These are phyloP conservation scores for Hirtodrosophila duncani DNA, from an alignment of 2,888 invertebrate genomes.

Conservation along the genomic window DNA sequence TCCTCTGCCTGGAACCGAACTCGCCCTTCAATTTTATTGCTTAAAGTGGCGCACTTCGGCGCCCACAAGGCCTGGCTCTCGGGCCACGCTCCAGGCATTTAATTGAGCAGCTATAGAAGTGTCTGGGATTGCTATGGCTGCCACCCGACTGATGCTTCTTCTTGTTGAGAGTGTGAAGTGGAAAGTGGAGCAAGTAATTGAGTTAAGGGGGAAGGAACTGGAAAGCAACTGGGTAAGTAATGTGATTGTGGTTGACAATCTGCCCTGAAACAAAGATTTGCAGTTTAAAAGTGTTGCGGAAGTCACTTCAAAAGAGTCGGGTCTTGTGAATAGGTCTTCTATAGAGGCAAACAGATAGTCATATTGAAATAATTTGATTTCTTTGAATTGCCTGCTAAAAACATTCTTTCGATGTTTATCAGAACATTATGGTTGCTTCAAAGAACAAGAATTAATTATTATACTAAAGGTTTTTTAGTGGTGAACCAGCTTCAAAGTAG, in stretches of 20 bases:
- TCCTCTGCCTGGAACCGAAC: background rate
- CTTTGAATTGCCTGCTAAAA: no score
- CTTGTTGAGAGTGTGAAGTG: background rate
- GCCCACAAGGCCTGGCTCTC: background rate
- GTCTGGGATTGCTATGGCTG: constrained; percentile 17
- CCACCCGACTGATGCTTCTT: constrained; percentile 8
- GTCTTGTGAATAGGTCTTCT: background rate
- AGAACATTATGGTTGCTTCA: no score
- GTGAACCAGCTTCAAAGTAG: no score
- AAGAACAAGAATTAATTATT: no score
- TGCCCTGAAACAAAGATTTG: constrained; percentile 4
- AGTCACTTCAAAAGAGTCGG: constrained; percentile 31
- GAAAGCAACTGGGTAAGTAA: constrained; percentile 7
- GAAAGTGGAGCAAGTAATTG: constrained; percentile 26
- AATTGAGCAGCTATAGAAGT: constrained; percentile 45
- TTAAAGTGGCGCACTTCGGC: background rate
- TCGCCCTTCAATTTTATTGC: constrained; percentile 11
- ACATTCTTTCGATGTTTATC: no score
- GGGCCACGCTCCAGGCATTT: constrained; percentile 23
- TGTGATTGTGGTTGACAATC: constrained; percentile 21
- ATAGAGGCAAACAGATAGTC: constrained; percentile 18
- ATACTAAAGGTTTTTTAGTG: no score
- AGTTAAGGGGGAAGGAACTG: constrained; percentile 22
- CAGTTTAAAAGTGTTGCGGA: no score
- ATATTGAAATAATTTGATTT: constrained; percentile 36